Conservation (phyloP, 2,797 vertebrate genomes). For the Parotocinclus haroldoi region DNA sequence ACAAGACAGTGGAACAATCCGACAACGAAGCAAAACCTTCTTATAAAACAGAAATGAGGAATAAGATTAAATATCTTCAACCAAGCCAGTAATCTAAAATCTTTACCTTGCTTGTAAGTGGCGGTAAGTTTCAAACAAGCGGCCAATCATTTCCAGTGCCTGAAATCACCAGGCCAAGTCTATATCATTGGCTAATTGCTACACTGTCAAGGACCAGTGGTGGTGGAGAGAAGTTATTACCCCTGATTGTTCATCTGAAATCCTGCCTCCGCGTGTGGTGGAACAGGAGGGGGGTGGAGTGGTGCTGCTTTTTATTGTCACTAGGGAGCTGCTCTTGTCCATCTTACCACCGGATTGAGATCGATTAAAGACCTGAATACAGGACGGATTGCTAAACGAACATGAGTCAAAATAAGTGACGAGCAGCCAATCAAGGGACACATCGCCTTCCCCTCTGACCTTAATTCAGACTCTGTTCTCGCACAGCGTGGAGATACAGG, state of each 20-base stretch:
- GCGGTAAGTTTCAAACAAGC: constrained; percentile 66
- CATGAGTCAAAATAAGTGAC: constrained; percentile 31
- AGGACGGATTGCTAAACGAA: constrained; percentile 33
- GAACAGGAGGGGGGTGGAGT: constrained; percentile 20
- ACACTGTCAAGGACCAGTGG: constrained; percentile 60
- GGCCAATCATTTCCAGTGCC: constrained; percentile 62
- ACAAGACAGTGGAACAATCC: background rate
- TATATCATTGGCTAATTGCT: constrained; percentile 74
- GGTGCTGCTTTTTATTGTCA: constrained; percentile 24
- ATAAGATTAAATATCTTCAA: constrained; percentile 18
- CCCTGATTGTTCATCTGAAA: constrained; percentile 65
- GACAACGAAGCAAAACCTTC: background rate
- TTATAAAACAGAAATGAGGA: background rate
- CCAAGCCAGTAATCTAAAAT: constrained; percentile 28
- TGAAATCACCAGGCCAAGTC: constrained; percentile 60
- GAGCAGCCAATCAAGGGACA: constrained; percentile 37
- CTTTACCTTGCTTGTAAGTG: constrained; percentile 4
- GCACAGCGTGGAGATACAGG: background rate
- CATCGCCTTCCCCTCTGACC: constrained; percentile 28
- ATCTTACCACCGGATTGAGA: constrained; percentile 41
- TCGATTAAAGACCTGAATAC: constrained; percentile 46
- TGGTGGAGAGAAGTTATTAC: constrained; percentile 61
- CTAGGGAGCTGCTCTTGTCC: constrained; percentile 43
- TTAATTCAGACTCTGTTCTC: constrained; percentile 8
- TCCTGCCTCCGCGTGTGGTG: constrained; percentile 42